phyloP scores from a whole-genome alignment of 2,113 vertebrate species.

The Charina bottae region DNA sequence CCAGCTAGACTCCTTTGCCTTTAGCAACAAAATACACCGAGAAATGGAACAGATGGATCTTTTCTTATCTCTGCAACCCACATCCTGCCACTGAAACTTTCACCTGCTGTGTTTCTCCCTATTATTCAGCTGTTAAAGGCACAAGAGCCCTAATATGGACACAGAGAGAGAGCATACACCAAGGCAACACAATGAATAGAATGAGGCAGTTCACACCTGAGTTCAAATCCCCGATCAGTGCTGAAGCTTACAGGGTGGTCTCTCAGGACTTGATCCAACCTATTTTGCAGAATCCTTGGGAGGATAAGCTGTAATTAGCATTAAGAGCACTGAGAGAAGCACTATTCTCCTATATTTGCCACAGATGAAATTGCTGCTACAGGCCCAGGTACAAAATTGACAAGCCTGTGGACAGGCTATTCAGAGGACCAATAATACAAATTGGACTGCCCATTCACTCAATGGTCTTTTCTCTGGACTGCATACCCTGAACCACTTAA shows the following conservation, averaged over 20 bases:
- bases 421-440: background rate
- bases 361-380: background rate
- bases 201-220: background rate
- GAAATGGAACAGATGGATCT: background rate
- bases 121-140: background rate
- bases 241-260: background rate
- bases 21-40: background rate
- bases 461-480: conserved; percentile 59
- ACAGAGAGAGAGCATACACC: background rate
- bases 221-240: background rate
- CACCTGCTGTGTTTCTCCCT: background rate
- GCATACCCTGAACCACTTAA: conserved; percentile 51
- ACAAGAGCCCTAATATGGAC: background rate
- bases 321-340: background rate
- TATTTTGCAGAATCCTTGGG: background rate
- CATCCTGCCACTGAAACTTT: background rate
- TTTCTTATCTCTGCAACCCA: background rate
- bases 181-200: background rate
- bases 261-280: background rate
- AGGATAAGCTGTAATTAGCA: background rate
- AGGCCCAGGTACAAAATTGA: background rate
- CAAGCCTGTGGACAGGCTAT: background rate
- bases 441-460: background rate
- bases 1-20: background rate
- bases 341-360: background rate